These are phyloP conservation scores for Nysson spinosus DNA, from an alignment of 2,888 invertebrate species.

Conservation along the genomic window DNA sequence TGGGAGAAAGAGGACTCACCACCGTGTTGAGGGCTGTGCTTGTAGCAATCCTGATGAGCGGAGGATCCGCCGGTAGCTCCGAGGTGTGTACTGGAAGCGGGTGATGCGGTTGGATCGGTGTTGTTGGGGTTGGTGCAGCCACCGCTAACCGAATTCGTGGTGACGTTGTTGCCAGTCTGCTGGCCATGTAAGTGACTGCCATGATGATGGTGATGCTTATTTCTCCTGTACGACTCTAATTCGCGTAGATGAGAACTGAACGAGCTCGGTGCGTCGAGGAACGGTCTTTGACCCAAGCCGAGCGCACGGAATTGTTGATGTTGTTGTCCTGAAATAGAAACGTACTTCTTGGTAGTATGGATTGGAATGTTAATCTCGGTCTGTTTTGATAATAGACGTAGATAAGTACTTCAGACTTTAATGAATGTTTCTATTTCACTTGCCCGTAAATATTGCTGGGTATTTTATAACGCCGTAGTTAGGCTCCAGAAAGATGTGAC, in stretches of 20 bases:
- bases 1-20: conserved; percentile 65
- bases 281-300: conserved; percentile 86
- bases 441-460: too few species aligned
- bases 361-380: too few species aligned
- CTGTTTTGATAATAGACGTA: too few species aligned
- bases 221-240: conserved; percentile 85
- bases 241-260: conserved; percentile 84
- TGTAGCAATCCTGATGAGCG: conserved; percentile 75
- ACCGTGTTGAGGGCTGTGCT: conserved; percentile 76
- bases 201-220: conserved; percentile 79
- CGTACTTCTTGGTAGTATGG: too few species aligned
- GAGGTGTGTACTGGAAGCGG: conserved; percentile 71
- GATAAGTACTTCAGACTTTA: too few species aligned
- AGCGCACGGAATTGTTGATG: conserved; percentile 82
- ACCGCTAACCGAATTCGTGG: conserved; percentile 64
- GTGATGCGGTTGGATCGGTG: conserved; percentile 70
- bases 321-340: conserved; percentile 48
- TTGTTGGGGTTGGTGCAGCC: conserved; percentile 67
- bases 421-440: too few species aligned
- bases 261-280: conserved; percentile 80
- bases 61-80: conserved; percentile 64
- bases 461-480: too few species aligned
- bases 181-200: conserved; percentile 69
- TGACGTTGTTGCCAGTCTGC: conserved; percentile 63
- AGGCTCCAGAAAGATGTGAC: too few species aligned